These are phyloP conservation scores for Scomberomorus guttatus DNA, from an alignment of 2,797 vertebrate species.

Conservation along the genomic window DNA sequence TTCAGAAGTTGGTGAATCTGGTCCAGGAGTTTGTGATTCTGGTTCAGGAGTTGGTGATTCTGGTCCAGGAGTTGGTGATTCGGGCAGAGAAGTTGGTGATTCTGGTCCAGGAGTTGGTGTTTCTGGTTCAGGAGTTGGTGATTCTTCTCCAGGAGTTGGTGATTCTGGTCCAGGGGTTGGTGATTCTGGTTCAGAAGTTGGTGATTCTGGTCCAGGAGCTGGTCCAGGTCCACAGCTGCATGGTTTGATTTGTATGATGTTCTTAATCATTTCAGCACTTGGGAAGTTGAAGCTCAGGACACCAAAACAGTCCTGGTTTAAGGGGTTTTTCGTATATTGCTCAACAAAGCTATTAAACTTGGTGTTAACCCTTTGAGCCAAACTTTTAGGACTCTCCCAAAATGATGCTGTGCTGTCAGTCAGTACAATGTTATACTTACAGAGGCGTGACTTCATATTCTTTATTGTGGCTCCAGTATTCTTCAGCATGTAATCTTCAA, in stretches of 20 bases:
- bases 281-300: slow-evolving; percentile 66
- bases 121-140: too few relatives aligned
- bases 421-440: slow-evolving; percentile 27
- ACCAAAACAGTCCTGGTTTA: slow-evolving; percentile 56
- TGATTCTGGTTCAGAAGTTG: too few relatives aligned
- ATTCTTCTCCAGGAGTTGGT: too few relatives aligned
- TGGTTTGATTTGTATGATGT: slow-evolving; percentile 42
- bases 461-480: slow-evolving; percentile 1
- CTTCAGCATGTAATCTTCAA: slow-evolving; percentile 21
- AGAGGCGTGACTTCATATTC: too few relatives aligned
- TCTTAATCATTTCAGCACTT: slow-evolving; percentile 49
- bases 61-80: too few relatives aligned
- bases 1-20: too few relatives aligned
- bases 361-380: slow-evolving; percentile 47
- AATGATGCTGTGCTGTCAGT: slow-evolving; percentile 15
- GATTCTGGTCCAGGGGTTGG: too few relatives aligned
- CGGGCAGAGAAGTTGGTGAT: too few relatives aligned
- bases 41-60: too few relatives aligned
- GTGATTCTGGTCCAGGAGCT: too few relatives aligned
- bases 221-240: slow-evolving; percentile 47
- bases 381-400: accelerated
- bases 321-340: not conserved
- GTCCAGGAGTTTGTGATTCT: too few relatives aligned
- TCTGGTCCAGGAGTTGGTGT: too few relatives aligned
- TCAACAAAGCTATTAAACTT: slow-evolving; percentile 32